Conservation (phyloP, 2,888 invertebrate genomes). For the Catocala sponsa region DNA sequence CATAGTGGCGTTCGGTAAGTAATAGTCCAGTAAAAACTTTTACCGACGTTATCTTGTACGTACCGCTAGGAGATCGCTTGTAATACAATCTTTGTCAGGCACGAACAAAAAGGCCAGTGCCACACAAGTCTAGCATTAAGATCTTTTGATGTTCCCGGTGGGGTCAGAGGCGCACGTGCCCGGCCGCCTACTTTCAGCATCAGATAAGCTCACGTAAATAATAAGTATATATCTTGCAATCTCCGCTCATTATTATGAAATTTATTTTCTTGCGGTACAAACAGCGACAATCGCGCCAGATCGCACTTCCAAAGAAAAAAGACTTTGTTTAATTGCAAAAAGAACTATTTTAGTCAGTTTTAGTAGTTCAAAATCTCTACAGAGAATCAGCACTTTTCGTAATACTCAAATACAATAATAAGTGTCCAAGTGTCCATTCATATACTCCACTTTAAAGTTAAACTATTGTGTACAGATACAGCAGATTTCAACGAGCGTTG, state of each 20-base stretch:
- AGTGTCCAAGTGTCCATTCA: too few species aligned
- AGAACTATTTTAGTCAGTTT: too few species aligned
- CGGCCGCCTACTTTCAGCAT: slow-evolving; percentile 60
- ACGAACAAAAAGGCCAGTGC: slow-evolving; percentile 56
- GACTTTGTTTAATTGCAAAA: slow-evolving; percentile 6
- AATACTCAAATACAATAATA: too few species aligned
- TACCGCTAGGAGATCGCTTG: slow-evolving; percentile 31
- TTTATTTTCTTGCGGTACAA: slow-evolving; percentile 46
- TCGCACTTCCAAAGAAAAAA: slow-evolving; percentile 31
- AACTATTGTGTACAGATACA: too few species aligned
- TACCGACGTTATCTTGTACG: slow-evolving; percentile 22
- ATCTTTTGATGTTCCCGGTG: slow-evolving; percentile 62
- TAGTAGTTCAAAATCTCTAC: too few species aligned
- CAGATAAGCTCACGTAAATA: slow-evolving; percentile 63
- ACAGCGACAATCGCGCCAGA: slow-evolving; percentile 32
- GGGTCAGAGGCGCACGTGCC: slow-evolving; percentile 68
- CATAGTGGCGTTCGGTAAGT: slow-evolving; percentile 30
- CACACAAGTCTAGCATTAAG: slow-evolving; percentile 51
- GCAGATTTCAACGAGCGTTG: too few species aligned
- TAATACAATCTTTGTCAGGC: slow-evolving; percentile 55
- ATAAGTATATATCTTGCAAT: slow-evolving; percentile 57
- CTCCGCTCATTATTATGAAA: slow-evolving; percentile 48
- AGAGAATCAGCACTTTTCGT: too few species aligned
- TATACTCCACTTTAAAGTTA: too few species aligned
- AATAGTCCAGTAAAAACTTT: slow-evolving; percentile 21